Base-by-base conservation (phyloP, 1,140 invertebrate species). In the Apis laboriosa region DNA sequence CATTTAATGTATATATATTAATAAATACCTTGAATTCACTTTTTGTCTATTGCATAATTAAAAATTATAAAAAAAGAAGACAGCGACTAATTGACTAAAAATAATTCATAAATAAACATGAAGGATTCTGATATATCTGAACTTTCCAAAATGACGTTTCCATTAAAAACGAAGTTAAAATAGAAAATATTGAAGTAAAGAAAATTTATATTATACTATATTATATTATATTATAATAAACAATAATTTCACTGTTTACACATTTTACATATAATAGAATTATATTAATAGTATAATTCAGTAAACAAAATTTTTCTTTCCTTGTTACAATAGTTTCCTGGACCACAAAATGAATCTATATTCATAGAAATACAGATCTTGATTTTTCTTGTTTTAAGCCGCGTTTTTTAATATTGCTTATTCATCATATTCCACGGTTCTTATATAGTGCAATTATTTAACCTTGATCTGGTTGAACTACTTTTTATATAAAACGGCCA, bases 371-470 rank as follows among this genome's bases (percentile, higher is more conserved):
- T 70, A 19, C 11, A n/a, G 55, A 19, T 24, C 55, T 34, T 56
- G 72, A 74, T 87, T 80, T 68, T 58, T n/a, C 56, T 49, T 21
- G 64, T 28, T 68, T 77, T 56, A 21, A 72, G 34, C 34, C 51
- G 21, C 53, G 68, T 86, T 75, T 76, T 63, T 28, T 56, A 60
- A 64, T 55, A 28, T 78, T 78, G 68, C 60, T 85, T 63, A 84
- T 72, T 76, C 53, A 49, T 66, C 61, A 61, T 77, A 64, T 85
- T 85, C 68, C 67, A 66, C 55, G 61, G 34, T 83, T 77, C 84
- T 85, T 77, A 80, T 74, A 53, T 58, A 55, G 21, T 24, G 11
- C 15, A 70, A 61, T 81, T 86, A 83, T 83, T 86, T 86, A 86
- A 86, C 77, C 80, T 78, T 80, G 75, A 83, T 86, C 84, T 49